These are phyloP conservation scores for Salarias fasciatus DNA, from an alignment of 2,797 vertebrate genomes.

Conservation along the genomic window DNA sequence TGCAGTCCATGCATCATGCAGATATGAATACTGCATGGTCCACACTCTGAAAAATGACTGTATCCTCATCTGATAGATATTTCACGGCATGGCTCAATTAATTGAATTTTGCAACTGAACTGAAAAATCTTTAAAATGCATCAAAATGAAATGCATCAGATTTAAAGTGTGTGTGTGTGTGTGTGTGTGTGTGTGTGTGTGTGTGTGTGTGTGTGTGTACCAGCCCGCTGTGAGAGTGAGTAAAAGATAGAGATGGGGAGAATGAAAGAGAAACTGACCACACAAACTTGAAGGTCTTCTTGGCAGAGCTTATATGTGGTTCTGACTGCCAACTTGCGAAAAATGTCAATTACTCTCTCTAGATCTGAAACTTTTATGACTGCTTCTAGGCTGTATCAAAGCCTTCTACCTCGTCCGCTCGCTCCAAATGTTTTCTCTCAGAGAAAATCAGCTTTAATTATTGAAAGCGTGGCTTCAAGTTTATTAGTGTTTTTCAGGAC, in stretches of 20 bases:
- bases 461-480: slow-evolving; percentile 71
- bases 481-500: slow-evolving; percentile 74
- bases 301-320: slow-evolving; percentile 67
- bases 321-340: slow-evolving; percentile 78
- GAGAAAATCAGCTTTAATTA: slow-evolving; percentile 78
- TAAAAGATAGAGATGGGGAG: slow-evolving; percentile 12
- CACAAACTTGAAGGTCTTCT: slow-evolving; percentile 67
- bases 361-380: slow-evolving; percentile 82
- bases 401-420: slow-evolving; percentile 69
- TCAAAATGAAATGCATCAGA: slow-evolving; percentile 53
- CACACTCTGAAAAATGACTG: slow-evolving; percentile 60
- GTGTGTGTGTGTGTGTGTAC: background rate
- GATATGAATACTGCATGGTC: slow-evolving; percentile 56
- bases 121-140: slow-evolving; percentile 70
- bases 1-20: slow-evolving; percentile 57
- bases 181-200: slow-evolving; percentile 1
- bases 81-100: slow-evolving; percentile 70
- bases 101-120: slow-evolving; percentile 69
- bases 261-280: slow-evolving; percentile 50
- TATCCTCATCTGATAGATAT: slow-evolving; percentile 68
- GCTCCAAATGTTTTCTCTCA: slow-evolving; percentile 73
- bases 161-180: slow-evolving; percentile 20
- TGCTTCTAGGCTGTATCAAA: slow-evolving; percentile 79
- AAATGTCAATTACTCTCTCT: slow-evolving; percentile 80
- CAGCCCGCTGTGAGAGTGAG: slow-evolving; percentile 6